Evolutionary conservation across 2,888 invertebrate species (phyloP).

Genomic region (Camptogramma bilineatum): DNA sequence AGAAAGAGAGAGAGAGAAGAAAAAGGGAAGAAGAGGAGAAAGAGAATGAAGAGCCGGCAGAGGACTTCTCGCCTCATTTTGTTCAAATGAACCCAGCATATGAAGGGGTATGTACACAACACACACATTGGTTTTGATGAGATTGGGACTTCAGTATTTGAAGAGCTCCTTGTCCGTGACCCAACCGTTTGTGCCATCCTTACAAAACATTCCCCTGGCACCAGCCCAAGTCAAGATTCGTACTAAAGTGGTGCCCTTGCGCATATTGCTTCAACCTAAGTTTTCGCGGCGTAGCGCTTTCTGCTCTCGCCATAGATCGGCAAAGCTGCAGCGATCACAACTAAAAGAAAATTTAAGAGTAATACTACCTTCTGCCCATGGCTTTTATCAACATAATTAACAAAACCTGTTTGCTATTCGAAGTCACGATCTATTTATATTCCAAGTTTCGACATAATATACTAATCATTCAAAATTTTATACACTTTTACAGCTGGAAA

Average conservation of each 20-base stretch:
- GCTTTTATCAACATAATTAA: too few relatives aligned
- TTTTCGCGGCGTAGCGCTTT: too few relatives aligned
- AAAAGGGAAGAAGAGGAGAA: constrained; percentile 7
- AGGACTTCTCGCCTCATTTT: constrained; percentile 4
- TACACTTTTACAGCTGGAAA: constrained; percentile 13
- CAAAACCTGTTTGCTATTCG: not conserved
- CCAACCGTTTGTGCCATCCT: too few relatives aligned
- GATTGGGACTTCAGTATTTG: not conserved
- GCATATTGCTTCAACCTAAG: too few relatives aligned
- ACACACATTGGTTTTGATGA: not conserved
- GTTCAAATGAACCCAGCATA: constrained; percentile 17
- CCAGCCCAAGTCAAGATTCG: too few relatives aligned
- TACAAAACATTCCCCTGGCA: too few relatives aligned
- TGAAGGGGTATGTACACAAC: constrained; percentile 14
- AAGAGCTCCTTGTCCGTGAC: not conserved
- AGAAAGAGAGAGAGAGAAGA: constrained; percentile 10
- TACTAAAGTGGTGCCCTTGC: too few relatives aligned
- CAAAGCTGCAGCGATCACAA: too few relatives aligned
- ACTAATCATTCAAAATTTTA: not conserved
- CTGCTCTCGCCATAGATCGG: too few relatives aligned
- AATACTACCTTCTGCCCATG: too few relatives aligned
- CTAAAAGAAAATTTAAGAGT: too few relatives aligned
- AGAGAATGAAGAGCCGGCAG: constrained; percentile 11
- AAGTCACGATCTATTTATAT: not conserved
- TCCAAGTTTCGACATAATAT: not conserved